phyloP scores from a whole-genome alignment of 2,113 vertebrate genomes.

The Takifugu flavidus region DNA sequence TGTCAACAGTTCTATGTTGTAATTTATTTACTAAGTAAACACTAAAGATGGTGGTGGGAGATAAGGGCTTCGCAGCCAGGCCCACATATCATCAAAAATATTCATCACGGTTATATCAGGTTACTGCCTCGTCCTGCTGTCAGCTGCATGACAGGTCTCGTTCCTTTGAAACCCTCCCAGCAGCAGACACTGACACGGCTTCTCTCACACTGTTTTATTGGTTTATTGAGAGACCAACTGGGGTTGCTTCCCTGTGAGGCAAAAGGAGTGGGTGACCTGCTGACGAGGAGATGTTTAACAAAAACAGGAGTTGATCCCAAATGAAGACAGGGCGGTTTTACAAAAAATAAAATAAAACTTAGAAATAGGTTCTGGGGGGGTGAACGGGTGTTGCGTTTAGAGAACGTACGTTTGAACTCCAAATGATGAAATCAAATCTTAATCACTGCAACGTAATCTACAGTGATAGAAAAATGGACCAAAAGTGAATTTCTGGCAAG shows the following conservation, averaged over 20 bases:
- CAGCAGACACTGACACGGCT: slow-evolving; percentile 33
- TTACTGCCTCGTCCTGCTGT: slow-evolving; percentile 33
- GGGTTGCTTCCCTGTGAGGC: slow-evolving; percentile 20
- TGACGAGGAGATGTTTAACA: slow-evolving; percentile 1
- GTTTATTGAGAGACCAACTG: slow-evolving; percentile 37
- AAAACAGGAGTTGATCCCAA: background rate
- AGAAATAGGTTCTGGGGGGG: too few species aligned
- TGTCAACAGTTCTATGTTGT: too few species aligned
- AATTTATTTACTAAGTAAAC: too few species aligned
- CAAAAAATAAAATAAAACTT: background rate
- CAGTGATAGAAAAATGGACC: too few species aligned
- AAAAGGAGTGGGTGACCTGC: slow-evolving; percentile 3
- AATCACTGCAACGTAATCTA: too few species aligned
- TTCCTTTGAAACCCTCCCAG: slow-evolving; percentile 28
- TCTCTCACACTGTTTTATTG: slow-evolving; percentile 28
- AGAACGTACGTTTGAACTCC: too few species aligned
- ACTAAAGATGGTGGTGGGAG: background rate
- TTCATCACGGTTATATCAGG: slow-evolving; percentile 16
- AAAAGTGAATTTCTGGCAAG: too few species aligned
- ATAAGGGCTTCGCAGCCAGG: slow-evolving; percentile 1
- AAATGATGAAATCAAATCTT: background rate
- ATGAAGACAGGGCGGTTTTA: slow-evolving; percentile 12
- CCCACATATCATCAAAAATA: slow-evolving; percentile 1
- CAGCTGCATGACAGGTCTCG: slow-evolving; percentile 27
- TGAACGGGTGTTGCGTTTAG: too few species aligned